Evolutionary conservation across 2,113 vertebrate species (phyloP).

Genomic region (Cyrtonyx montezumae): DNA sequence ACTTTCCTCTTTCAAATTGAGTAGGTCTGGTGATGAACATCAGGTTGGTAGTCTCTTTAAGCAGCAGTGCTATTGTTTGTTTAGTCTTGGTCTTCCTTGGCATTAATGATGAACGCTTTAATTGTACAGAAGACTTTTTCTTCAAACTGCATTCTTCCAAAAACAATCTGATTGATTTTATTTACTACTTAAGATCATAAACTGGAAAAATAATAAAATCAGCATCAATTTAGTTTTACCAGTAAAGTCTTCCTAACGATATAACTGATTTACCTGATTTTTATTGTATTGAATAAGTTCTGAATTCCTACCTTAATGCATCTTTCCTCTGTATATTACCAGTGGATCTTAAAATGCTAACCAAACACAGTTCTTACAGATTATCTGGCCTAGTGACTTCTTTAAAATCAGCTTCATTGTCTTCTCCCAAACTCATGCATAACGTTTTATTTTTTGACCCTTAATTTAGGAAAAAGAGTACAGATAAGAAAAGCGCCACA

Average conservation of each 20-base stretch:
- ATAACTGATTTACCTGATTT: background rate
- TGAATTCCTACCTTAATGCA: background rate
- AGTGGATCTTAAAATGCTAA: background rate
- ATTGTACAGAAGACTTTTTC: background rate
- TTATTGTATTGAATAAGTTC: background rate
- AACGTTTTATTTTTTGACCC: background rate
- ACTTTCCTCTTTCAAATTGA: background rate
- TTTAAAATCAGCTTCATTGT: background rate
- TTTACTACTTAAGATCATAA: background rate
- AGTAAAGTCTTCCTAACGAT: background rate
- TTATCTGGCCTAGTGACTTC: background rate
- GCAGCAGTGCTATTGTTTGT: background rate
- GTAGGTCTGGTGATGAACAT: background rate
- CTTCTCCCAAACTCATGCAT: background rate
- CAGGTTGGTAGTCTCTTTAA: background rate
- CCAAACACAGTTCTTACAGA: background rate
- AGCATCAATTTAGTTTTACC: background rate
- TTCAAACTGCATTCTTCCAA: background rate
- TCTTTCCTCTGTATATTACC: background rate
- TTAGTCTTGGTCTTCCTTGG: background rate
- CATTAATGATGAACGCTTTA: background rate
- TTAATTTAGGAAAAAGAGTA: slow-evolving; percentile 83
- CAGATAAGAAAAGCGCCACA: slow-evolving; percentile 86
- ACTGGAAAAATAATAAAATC: background rate
- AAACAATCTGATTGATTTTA: background rate